Base-by-base conservation (phyloP, 2,888 invertebrate genomes). In the Campoplex capitator region DNA sequence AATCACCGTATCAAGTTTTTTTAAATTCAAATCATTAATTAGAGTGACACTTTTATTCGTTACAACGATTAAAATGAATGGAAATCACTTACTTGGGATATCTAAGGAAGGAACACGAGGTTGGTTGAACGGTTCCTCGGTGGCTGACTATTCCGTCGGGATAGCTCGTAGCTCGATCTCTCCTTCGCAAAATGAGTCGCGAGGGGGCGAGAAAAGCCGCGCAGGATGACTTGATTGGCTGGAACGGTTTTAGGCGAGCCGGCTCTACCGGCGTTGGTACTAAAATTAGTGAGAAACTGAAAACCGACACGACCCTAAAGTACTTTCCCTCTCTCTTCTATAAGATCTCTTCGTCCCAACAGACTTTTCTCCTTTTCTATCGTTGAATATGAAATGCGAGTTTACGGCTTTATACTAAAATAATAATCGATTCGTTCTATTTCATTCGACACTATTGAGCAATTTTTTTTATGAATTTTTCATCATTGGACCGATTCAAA, bases 231-330 rank as follows among this genome's bases (percentile, higher is more conserved):
- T 83, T 88, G 89, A 89, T 89, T 89, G 89, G 89, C 89, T 89
- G 89, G 89, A 89, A 89, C 88, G 85, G 83, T 89, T 89, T 89
- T 88, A 85, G 89, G 88, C 85, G 87, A 88, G 88, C 86, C 74
- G 76, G 80, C 78, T 73, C 45, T 77, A 62, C 76, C 84, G 83
- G 75, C 84, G 79, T 85, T 85, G 86, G 84, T 84, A 85, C 89
- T 88, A 89, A 90, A 90, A 90, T 89, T 89, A 89, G 89, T 88
- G 88, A 83, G 89, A 89, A 89, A 89, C 88, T 88, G 88, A 88
- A 89, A 88, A 89, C 89, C 81, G 88, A 89, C 87, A 77, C 85
- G 86, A 84, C 78, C 83, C 70, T 81, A 81, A 65, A 88, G 65
- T 48, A 45, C 54, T 68, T 51, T 88, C 42, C 56, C 88, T 89